These are phyloP conservation scores for Lissonota sp. DNA, from an alignment of 2,888 invertebrate genomes.

Conservation along the genomic window DNA sequence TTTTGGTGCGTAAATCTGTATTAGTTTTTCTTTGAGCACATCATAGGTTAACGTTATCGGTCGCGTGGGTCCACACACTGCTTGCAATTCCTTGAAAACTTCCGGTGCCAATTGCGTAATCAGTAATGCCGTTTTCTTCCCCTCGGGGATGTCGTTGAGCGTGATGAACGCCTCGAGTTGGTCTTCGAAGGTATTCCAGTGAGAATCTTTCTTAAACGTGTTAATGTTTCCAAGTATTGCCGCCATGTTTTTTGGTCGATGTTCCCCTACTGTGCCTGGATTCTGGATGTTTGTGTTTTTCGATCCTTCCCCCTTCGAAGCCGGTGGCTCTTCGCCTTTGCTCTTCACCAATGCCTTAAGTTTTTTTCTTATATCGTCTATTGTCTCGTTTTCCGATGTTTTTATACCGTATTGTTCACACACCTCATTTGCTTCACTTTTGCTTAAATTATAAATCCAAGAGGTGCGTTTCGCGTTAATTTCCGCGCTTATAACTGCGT, in stretches of 20 bases:
- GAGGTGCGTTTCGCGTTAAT: background rate
- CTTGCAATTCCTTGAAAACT: slow-evolving; percentile 21
- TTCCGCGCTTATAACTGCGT: background rate
- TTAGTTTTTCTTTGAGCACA: slow-evolving; percentile 12
- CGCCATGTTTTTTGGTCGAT: background rate
- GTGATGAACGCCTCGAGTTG: slow-evolving; percentile 18
- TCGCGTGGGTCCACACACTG: slow-evolving; percentile 10
- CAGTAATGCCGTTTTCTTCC: slow-evolving; percentile 14
- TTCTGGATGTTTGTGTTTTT: background rate
- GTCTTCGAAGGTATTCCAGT: slow-evolving; percentile 30
- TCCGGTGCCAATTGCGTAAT: slow-evolving; percentile 26
- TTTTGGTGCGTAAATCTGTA: slow-evolving; percentile 7
- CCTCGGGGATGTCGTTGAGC: slow-evolving; percentile 19
- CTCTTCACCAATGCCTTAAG: slow-evolving; percentile 11
- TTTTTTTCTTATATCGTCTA: slow-evolving; percentile 1
- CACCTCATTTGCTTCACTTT: background rate
- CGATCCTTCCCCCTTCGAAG: background rate
- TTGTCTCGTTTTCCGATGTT: background rate
- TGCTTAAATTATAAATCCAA: slow-evolving; percentile 4
- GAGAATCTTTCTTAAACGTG: slow-evolving; percentile 6
- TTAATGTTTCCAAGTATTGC: slow-evolving; percentile 4
- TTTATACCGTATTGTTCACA: background rate
- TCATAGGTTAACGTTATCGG: slow-evolving; percentile 6
- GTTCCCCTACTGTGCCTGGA: background rate
- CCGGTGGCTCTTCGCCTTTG: background rate